These are phyloP conservation scores for Gortyna flavago DNA, from an alignment of 2,888 invertebrate species.

Conservation along the genomic window DNA sequence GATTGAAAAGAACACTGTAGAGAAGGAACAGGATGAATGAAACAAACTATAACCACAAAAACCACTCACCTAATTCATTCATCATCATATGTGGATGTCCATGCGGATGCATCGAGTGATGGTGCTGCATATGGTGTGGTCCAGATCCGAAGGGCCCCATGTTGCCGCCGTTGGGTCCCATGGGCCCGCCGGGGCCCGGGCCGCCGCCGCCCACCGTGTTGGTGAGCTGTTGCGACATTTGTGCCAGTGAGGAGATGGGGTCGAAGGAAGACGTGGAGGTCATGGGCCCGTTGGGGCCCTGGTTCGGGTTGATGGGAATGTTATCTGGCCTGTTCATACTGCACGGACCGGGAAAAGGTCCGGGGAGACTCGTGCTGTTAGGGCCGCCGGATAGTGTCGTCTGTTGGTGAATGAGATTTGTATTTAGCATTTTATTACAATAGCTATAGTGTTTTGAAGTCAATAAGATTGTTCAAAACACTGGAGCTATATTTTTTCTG, in stretches of 20 bases:
- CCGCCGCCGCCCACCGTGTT: slow-evolving; percentile 91
- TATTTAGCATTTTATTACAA: slow-evolving; percentile 21
- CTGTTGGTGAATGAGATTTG: slow-evolving; percentile 68
- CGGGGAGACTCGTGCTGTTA: slow-evolving; percentile 86
- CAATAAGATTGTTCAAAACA: background rate
- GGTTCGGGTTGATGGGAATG: slow-evolving; percentile 87
- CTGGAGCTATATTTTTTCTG: background rate
- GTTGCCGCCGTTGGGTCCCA: slow-evolving; percentile 81
- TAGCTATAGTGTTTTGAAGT: background rate
- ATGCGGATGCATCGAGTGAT: slow-evolving; percentile 87
- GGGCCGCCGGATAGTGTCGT: slow-evolving; percentile 87
- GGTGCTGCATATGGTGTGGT: slow-evolving; percentile 88
- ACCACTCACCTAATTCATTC: slow-evolving; percentile 85
- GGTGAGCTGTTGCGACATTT: slow-evolving; percentile 98
- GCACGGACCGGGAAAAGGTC: slow-evolving; percentile 89
- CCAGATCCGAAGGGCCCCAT: slow-evolving; percentile 85
- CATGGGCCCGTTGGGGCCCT: slow-evolving; percentile 90
- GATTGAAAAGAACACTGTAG: background rate
- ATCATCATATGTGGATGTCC: slow-evolving; percentile 89
- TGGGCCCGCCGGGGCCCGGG: slow-evolving; percentile 80
- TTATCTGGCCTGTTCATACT: slow-evolving; percentile 87
- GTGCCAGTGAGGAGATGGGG: slow-evolving; percentile 97
- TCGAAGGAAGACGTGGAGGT: slow-evolving; percentile 92
- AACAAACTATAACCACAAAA: background rate
- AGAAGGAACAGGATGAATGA: background rate